phyloP scores from a whole-genome alignment of 2,888 invertebrate genomes.

The Ophioninae sp. region DNA sequence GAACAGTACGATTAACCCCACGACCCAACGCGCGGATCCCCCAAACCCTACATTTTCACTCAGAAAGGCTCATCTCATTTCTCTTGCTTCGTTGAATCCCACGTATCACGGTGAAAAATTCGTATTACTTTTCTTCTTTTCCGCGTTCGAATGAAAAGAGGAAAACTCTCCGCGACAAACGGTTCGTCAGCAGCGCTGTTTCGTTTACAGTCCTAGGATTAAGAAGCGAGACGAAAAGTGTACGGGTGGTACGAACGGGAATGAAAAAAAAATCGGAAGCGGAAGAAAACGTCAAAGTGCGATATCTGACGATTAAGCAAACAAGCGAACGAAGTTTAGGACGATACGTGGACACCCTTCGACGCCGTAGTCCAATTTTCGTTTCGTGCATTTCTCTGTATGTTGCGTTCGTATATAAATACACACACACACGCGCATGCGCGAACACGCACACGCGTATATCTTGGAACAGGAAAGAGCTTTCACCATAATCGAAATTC shows the following conservation, averaged over 20 bases:
- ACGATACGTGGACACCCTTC: constrained; percentile 20
- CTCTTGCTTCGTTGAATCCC: too few species aligned
- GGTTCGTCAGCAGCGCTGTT: too few species aligned
- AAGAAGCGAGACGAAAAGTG: constrained; percentile 37
- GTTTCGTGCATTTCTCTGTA: not conserved
- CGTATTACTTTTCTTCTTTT: too few species aligned
- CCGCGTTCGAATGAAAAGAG: too few species aligned
- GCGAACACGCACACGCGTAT: not conserved
- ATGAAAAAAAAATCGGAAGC: not conserved
- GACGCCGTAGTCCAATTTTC: constrained; percentile 13
- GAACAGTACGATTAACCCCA: not conserved
- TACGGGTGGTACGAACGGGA: not conserved
- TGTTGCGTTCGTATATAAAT: not conserved
- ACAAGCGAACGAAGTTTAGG: constrained; percentile 1
- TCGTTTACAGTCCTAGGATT: not conserved
- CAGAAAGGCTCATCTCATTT: too few species aligned
- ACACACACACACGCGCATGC: too few species aligned
- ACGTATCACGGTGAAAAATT: too few species aligned
- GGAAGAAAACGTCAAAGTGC: not conserved
- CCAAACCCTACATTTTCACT: too few species aligned
- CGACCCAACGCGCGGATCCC: too few species aligned
- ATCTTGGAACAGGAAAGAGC: constrained; percentile 6
- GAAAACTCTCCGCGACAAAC: too few species aligned
- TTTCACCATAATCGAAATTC: constrained; percentile 35
- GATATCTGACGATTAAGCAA: constrained; percentile 29